A percentile compares a stretch with the other conserved stretches of the same genome.
These are phyloP conservation scores for Pemphigus obesinymphae DNA, from an alignment of 1,140 invertebrate genomes.

Conservation along the genomic window DNA sequence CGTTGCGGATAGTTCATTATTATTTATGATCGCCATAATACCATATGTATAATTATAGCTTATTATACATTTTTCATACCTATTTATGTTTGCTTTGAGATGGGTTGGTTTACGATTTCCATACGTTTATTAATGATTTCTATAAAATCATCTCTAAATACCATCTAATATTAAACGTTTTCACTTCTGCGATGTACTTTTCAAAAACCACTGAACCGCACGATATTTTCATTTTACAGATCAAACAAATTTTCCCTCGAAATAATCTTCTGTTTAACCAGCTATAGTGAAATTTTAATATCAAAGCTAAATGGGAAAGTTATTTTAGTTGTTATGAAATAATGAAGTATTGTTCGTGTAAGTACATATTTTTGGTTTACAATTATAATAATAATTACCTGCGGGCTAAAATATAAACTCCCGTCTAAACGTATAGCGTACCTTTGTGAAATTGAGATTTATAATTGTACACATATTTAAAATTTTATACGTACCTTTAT, in stretches of 20 bases:
- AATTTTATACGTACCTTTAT: too few species aligned
- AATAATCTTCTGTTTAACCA: not conserved
- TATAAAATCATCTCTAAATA: not conserved
- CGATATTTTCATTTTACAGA: not conserved
- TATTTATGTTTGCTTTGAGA: not conserved
- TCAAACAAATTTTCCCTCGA: not conserved
- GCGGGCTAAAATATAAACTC: not conserved
- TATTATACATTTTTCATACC: not conserved
- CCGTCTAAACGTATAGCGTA: not conserved
- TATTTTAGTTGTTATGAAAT: not conserved
- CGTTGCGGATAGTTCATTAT: not conserved
- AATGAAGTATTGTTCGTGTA: not conserved
- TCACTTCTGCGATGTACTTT: not conserved
- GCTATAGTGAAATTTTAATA: not conserved
- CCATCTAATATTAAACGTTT: not conserved
- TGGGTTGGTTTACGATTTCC: not conserved
- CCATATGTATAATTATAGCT: not conserved
- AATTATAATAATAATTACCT: not conserved
- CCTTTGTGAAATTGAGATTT: not conserved
- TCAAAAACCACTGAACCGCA: not conserved
- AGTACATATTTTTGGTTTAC: not conserved
- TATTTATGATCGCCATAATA: not conserved
- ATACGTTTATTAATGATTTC: not conserved
- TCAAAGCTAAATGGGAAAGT: not conserved
- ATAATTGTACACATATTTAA: not conserved